Evolutionary conservation across 2,797 vertebrate species (phyloP), one percentile per base, ranked within the genome.

Genomic region (Chrosomus eos): DNA sequence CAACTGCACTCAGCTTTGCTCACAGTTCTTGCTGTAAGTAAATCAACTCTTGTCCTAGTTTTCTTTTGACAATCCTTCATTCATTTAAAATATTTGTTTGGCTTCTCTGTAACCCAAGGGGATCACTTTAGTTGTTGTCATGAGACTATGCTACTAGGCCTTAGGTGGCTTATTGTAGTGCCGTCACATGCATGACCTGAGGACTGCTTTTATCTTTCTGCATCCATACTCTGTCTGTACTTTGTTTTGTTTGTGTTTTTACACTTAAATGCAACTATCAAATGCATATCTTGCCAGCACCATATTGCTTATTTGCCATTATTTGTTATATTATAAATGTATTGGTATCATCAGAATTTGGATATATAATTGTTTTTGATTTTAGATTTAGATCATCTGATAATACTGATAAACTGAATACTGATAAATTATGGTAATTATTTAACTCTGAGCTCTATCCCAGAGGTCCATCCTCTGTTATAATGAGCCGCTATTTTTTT

Each of bases 121-220:
- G 16, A 72, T 76, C 68, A 77, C 38, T 82, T 80, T 70, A 33
- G 6, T 53, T 71, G 43, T 74, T 70, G 48, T 31, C 26, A 75
- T 67, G 6, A 68, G 43, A 72, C 21, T 48, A 45, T 38, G 53
- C 43, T 84, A 55, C 60, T 71, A 71, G 62, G 21, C 76, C 60
- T 85, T 87, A 68, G 76, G 58, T 66, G 71, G n/a, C 71, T 64
- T 26, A 72, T 13, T 64, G 11, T 67, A 70, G 36, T 77, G 45
- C 31, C 31, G 18, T 62, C 40, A 85, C 43, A 71, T 53, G 40
- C 66, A 43, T 79, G 45, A 14, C 64, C 78, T 53, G 40, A 70
- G 62, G 68, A 19, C 77, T 31, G 77, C 75, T 68, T 82, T 81
- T 43, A 83, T 60, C 80, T 74, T 82, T 83, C 26, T 38, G 40